Evolutionary conservation across 2,888 invertebrate genomes (phyloP).

Genomic region (Dascillus cervinus): DNA sequence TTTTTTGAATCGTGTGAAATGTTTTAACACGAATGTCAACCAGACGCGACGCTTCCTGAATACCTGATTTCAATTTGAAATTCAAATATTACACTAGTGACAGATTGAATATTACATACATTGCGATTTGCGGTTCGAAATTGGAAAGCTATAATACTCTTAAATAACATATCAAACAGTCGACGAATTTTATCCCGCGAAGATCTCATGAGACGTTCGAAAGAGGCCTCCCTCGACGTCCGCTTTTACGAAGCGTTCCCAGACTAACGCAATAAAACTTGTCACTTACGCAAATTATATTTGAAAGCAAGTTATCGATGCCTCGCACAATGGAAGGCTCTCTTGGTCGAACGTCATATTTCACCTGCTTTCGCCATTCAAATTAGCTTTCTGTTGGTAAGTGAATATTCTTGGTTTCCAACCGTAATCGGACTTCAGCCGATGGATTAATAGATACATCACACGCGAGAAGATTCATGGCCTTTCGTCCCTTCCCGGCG

Average conservation of each 20-base stretch:
- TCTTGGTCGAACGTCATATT: constrained; percentile 11
- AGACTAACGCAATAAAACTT: constrained; percentile 30
- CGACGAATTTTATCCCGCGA: constrained; percentile 18
- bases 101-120: constrained; percentile 25
- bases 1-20: constrained; percentile 27
- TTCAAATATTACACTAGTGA: constrained; percentile 31
- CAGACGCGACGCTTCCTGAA: constrained; percentile 34
- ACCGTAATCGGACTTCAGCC: constrained; percentile 21
- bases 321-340: constrained; percentile 4
- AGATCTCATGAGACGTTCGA: constrained; percentile 21
- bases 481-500: too few relatives aligned
- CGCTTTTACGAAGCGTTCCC: too few relatives aligned
- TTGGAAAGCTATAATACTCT: constrained; percentile 39
- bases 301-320: constrained; percentile 9
- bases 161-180: constrained; percentile 32
- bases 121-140: constrained; percentile 31
- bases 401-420: constrained; percentile 24
- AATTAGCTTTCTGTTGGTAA: constrained; percentile 25
- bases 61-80: constrained; percentile 41
- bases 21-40: constrained; percentile 34
- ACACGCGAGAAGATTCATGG: constrained; percentile 30
- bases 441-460: constrained; percentile 28
- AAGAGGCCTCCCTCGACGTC: neutral
- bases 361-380: constrained; percentile 11
- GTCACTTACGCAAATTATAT: constrained; percentile 33